Conservation (phyloP, 2,797 vertebrate species). For the Enteromius fasciolatus region DNA sequence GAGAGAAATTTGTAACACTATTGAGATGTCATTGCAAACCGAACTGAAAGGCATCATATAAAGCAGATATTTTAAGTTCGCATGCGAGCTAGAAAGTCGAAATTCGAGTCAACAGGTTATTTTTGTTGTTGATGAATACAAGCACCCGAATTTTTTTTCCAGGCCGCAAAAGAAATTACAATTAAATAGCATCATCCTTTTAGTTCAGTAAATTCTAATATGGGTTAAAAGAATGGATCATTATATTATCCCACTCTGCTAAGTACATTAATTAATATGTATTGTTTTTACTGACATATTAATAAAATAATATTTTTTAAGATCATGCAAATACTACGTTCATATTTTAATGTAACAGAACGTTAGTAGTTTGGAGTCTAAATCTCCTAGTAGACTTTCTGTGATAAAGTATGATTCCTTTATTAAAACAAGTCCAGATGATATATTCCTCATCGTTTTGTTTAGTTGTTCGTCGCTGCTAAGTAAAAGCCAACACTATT, state of each 20-base stretch:
- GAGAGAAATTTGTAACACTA: background rate
- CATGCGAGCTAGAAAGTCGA: background rate
- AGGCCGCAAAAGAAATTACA: too few species aligned
- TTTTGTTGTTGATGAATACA: background rate
- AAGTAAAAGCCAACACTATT: background rate
- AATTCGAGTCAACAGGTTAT: slow-evolving; percentile 3
- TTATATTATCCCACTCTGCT: background rate
- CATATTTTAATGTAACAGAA: background rate
- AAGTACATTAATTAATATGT: too few species aligned
- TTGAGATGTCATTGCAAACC: background rate
- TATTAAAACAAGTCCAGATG: background rate
- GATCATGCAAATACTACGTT: background rate
- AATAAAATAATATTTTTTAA: background rate
- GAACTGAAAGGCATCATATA: background rate
- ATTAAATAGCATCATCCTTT: background rate
- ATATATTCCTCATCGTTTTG: background rate
- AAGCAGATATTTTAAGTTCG: background rate
- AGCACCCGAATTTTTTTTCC: background rate
- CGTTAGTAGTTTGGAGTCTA: background rate
- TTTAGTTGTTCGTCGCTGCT: background rate
- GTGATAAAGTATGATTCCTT: background rate
- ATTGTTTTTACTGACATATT: background rate
- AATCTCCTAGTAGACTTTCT: background rate
- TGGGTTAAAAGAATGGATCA: background rate
- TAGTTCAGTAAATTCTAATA: background rate